These are phyloP conservation scores for Oryzias melastigma DNA, from an alignment of 2,113 vertebrate genomes.

Conservation along the genomic window DNA sequence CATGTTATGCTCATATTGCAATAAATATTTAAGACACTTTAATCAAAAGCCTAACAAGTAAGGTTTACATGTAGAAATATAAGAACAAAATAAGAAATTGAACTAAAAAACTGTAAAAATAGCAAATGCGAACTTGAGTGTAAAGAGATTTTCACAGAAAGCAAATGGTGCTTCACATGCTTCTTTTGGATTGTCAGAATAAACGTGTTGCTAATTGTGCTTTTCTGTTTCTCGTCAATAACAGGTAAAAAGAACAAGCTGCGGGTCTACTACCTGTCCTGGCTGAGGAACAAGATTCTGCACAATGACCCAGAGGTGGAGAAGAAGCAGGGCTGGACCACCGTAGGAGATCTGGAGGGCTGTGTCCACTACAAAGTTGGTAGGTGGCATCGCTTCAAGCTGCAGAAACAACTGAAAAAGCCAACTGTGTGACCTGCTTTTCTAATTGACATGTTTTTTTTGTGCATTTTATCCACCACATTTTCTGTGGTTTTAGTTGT, in stretches of 20 bases:
- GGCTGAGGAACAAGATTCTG: slow-evolving; percentile 98
- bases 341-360: slow-evolving; percentile 94
- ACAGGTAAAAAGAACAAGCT: slow-evolving; percentile 98
- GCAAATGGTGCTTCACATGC: too few species aligned
- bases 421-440: background rate
- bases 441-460: background rate
- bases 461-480: background rate
- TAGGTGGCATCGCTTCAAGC: slow-evolving; percentile 58
- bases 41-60: too few species aligned
- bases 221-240: background rate
- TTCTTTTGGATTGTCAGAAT: too few species aligned
- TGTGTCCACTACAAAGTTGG: slow-evolving; percentile 98
- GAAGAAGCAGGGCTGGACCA: slow-evolving; percentile 98
- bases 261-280: slow-evolving; percentile 97
- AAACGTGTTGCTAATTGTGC: background rate
- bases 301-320: slow-evolving; percentile 98
- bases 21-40: too few species aligned
- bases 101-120: too few species aligned
- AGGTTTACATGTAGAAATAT: too few species aligned
- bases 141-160: too few species aligned
- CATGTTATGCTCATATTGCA: too few species aligned
- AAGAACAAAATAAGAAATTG: too few species aligned
- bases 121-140: too few species aligned
- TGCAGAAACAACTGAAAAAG: background rate
- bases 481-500: background rate